phyloP scores from a whole-genome alignment of 2,888 invertebrate species.

The Timema cristinae region DNA sequence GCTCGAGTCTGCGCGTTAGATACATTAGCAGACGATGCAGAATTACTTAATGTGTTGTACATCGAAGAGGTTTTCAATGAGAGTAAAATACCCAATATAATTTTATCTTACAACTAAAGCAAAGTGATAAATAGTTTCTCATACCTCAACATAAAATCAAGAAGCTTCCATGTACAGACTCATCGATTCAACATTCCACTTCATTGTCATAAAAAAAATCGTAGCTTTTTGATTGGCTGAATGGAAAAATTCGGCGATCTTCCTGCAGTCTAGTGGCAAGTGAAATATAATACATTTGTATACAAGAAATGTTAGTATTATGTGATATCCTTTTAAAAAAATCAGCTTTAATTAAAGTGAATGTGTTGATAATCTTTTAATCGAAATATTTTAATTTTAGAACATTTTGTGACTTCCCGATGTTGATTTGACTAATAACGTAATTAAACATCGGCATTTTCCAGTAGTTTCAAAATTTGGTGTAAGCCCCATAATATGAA shows the following conservation, averaged over 20 bases:
- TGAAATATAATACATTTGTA: too few relatives aligned
- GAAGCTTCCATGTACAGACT: constrained; percentile 17
- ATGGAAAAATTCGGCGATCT: not conserved
- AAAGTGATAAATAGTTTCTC: not conserved
- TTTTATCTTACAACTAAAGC: not conserved
- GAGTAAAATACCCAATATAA: not conserved
- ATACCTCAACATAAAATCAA: constrained; percentile 20
- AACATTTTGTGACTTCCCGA: too few relatives aligned
- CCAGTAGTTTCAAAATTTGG: too few relatives aligned
- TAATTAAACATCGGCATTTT: too few relatives aligned
- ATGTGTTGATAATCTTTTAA: too few relatives aligned
- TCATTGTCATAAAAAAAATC: constrained; percentile 5
- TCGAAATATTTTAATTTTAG: too few relatives aligned
- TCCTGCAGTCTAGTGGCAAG: too few relatives aligned
- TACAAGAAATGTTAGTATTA: too few relatives aligned
- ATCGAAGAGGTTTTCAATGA: constrained; percentile 1
- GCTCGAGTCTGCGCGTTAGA: constrained; percentile 62
- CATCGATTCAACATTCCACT: constrained; percentile 19
- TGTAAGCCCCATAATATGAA: too few relatives aligned
- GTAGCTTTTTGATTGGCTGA: not conserved
- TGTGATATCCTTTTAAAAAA: too few relatives aligned
- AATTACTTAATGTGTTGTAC: constrained; percentile 21
- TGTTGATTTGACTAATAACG: too few relatives aligned
- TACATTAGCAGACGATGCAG: constrained; percentile 38
- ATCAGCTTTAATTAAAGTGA: too few relatives aligned